Percentiles rank a stretch among this genome's conserved stretches.
These are phyloP conservation scores for Orchesellides sinensis DNA, from an alignment of 2,888 invertebrate species.

Conservation along the genomic window DNA sequence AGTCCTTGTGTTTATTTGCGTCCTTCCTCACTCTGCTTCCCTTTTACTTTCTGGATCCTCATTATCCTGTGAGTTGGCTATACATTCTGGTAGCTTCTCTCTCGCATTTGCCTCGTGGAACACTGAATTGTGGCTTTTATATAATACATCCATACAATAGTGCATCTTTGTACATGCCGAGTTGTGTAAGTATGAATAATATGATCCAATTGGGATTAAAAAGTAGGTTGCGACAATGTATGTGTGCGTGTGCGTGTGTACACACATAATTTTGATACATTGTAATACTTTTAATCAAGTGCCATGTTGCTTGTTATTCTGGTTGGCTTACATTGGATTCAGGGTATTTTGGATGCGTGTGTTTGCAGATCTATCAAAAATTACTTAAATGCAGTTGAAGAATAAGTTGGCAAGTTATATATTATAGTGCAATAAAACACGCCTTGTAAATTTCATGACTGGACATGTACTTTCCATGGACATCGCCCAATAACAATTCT, in stretches of 20 bases:
- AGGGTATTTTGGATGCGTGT: neutral
- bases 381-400: neutral
- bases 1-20: constrained; percentile 36
- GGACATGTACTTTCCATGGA: too few species aligned
- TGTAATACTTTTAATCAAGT: neutral
- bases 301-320: neutral
- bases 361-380: neutral
- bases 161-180: neutral
- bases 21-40: constrained; percentile 39
- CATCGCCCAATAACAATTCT: too few species aligned
- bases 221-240: constrained; percentile 62
- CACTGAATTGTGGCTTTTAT: neutral
- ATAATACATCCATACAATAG: neutral
- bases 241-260: constrained; percentile 43
- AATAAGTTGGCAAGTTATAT: too few species aligned
- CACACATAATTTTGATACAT: neutral
- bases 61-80: neutral
- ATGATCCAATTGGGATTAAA: constrained; percentile 56
- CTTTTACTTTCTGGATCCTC: constrained; percentile 4
- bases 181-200: constrained; percentile 8
- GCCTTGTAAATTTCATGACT: too few species aligned
- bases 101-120: constrained; percentile 52
- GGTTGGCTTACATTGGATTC: too few species aligned
- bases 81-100: neutral
- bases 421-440: too few species aligned